Evolutionary conservation across 2,888 invertebrate genomes (phyloP).

Genomic region (Bombylius major): DNA sequence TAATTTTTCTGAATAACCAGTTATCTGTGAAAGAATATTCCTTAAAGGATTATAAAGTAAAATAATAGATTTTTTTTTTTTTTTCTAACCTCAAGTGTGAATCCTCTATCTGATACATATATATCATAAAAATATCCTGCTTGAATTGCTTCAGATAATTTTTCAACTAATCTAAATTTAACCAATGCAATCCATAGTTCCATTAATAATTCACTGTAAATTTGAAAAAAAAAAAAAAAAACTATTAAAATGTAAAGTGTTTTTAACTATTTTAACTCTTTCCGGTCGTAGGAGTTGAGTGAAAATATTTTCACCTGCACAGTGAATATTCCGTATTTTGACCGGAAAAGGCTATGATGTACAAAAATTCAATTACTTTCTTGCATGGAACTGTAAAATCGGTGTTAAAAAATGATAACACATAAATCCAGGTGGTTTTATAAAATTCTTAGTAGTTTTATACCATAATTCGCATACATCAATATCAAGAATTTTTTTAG

Average conservation of each 20-base stretch:
- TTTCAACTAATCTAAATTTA: conserved; percentile 25
- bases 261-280: too few relatives aligned
- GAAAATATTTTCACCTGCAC: too few relatives aligned
- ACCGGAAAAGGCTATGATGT: too few relatives aligned
- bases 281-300: too few relatives aligned
- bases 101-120: conserved; percentile 45
- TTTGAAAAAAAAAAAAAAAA: too few relatives aligned
- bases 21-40: not conserved
- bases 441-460: conserved; percentile 50
- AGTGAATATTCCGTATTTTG: too few relatives aligned
- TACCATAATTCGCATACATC: conserved; percentile 56
- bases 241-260: too few relatives aligned
- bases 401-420: conserved; percentile 56
- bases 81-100: conserved; percentile 5
- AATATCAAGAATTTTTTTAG: conserved; percentile 40
- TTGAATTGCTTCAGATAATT: conserved; percentile 12
- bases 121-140: conserved; percentile 44
- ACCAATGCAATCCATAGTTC: conserved; percentile 42
- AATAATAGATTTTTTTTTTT: too few relatives aligned
- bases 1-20: conserved; percentile 16
- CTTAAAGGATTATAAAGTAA: too few relatives aligned
- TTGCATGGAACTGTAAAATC: conserved; percentile 42
- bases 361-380: conserved; percentile 39
- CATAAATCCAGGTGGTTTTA: conserved; percentile 56
- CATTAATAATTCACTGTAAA: conserved; percentile 21